phyloP scores from a whole-genome alignment of 1,140 invertebrate species.

The Cyclargus thomasi region DNA sequence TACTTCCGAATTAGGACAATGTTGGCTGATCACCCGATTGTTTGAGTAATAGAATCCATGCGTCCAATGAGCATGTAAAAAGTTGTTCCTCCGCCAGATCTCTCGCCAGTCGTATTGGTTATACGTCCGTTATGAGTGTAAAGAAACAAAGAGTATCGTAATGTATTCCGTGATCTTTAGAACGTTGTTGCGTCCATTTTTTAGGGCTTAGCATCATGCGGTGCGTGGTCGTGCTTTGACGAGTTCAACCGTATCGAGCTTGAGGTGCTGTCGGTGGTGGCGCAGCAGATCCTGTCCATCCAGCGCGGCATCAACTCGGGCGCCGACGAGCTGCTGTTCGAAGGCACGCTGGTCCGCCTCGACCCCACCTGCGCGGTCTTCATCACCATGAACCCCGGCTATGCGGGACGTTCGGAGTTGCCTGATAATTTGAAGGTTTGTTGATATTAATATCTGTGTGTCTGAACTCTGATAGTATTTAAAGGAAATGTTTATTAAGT shows the following conservation, averaged over 20 bases:
- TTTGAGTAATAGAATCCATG: too few species aligned
- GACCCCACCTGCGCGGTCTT: conserved; percentile 96
- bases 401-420: conserved; percentile 92
- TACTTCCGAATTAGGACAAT: too few species aligned
- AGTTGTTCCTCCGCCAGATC: too few species aligned
- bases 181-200: conserved; percentile 8
- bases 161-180: too few species aligned
- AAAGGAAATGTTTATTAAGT: too few species aligned
- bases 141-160: too few species aligned
- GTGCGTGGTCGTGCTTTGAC: conserved; percentile 98
- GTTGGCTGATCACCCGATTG: too few species aligned
- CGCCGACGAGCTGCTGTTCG: conserved; percentile 85
- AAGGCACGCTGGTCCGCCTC: conserved; percentile 90
- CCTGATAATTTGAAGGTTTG: conserved; percentile 94
- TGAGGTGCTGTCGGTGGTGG: conserved; percentile 94
- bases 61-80: too few species aligned
- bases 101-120: too few species aligned
- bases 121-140: too few species aligned
- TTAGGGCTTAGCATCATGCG: conserved; percentile 92
- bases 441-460: not conserved
- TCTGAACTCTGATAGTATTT: too few species aligned
- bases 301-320: conserved; percentile 87
- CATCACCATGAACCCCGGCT: conserved; percentile 97
- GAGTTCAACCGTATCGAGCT: conserved; percentile 93
- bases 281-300: conserved; percentile 91